These are phyloP conservation scores for Galaxias olidus DNA, from an alignment of 2,797 vertebrate species.

Conservation along the genomic window DNA sequence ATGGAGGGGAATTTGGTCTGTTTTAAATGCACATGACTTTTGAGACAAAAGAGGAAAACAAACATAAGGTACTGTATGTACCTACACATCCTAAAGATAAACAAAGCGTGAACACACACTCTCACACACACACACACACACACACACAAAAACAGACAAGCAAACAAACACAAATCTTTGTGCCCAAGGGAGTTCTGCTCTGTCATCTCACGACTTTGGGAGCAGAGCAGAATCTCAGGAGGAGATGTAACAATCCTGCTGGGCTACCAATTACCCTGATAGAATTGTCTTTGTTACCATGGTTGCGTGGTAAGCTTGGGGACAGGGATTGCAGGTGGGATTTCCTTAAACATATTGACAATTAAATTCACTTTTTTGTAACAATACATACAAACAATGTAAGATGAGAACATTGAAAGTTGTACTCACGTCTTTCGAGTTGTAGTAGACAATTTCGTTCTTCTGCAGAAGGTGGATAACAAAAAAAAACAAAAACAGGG, in stretches of 20 bases:
- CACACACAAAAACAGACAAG: constrained; percentile 43
- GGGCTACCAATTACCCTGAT: constrained; percentile 18
- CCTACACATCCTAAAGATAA: constrained; percentile 11
- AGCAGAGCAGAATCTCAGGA: not conserved
- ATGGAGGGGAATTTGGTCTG: no score
- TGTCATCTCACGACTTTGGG: constrained; percentile 6
- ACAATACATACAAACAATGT: not conserved
- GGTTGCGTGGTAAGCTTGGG: constrained; percentile 5
- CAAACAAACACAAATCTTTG: constrained; percentile 35
- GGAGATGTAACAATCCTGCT: not conserved
- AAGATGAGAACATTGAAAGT: constrained; percentile 7
- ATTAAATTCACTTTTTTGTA: no score
- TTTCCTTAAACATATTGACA: constrained; percentile 12
- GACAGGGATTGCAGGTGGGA: not conserved
- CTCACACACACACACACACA: constrained; percentile 64
- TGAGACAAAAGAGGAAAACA: constrained; percentile 27
- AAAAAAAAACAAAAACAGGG: constrained; percentile 41
- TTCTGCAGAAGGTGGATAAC: constrained; percentile 67
- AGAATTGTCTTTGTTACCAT: constrained; percentile 12
- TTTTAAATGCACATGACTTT: constrained; percentile 52
- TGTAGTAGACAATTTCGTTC: constrained; percentile 86
- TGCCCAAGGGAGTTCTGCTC: no score
- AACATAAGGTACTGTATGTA: no score
- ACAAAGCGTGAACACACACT: constrained; percentile 37
- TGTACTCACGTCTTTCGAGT: constrained; percentile 88